Base-by-base conservation (phyloP, 2,797 vertebrate species). In the Diplodus puntazzo region DNA sequence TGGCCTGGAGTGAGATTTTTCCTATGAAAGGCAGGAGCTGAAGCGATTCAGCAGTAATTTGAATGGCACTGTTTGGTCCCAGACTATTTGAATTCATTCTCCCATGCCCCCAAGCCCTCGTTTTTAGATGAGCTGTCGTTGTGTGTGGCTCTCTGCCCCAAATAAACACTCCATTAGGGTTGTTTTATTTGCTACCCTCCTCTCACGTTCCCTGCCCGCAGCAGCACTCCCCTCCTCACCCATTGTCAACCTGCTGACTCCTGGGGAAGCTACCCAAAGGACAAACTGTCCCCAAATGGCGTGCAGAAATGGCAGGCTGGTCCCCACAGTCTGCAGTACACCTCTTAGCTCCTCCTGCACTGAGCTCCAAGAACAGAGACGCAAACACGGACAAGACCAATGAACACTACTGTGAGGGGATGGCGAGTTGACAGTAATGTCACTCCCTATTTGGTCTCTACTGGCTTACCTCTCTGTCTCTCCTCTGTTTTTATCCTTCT, bases 111-210 rank as follows among this genome's bases (percentile, higher is more conserved):
- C 13, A 23, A 82, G 90, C 71, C 66, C 69, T 80, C 69, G 43
- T 54, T 79, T 82, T 86, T 72, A 81, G 86, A 90, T 59, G 68
- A 89, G 70, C 76, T 84, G 74, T 81, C 86, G 90, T 91, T 93
- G 86, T 92, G 72, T 90, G 88, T 88, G 79, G 76, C 81, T 89
- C 82, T 79, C 69, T 90, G 84, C 81, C 83, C 85, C 84, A 89
- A 91, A 92, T 91, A 90, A 90, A 90, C 85, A 84, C 86, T 92
- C 88, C 90, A 92, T 94, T 90, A 92, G 84, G 77, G 76, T 65
- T 80, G 62, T 87, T 87, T 90, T 86, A 79, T 86, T 67, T 84
- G 50, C 72, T 80, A 72, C 75, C 67, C 73, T 89, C 65, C 71
- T 75, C 87, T 89, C 71, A 81, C 77, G 23, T 84, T 78, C 82